Base-by-base conservation (phyloP, 2,888 invertebrate species). In the Ptilodon capucinus region DNA sequence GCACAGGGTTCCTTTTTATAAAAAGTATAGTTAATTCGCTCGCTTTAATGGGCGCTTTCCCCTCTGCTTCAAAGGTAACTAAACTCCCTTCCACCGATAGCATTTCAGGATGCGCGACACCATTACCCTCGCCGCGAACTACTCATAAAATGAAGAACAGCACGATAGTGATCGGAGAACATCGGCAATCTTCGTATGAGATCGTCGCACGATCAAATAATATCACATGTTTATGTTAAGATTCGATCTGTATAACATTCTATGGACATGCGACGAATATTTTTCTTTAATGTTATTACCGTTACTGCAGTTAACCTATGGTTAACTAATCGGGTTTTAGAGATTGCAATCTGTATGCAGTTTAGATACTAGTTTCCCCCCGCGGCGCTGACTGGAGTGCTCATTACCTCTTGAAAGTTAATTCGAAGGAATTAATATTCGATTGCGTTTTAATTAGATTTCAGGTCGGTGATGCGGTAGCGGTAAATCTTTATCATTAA, bases 181-280 rank as follows among this genome's bases (percentile, higher is more conserved):
- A 70, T 75, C 75, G 73, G 64, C 67, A 70, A 79, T 79, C 83
- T 69, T 62, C 74, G 76, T 66, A 54, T 55, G 61, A 65, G 70
- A 81, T 82, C 81, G 71, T 61, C 57, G 48, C 56, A 46, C 67
- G 66, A 75, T 77, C 79, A 71, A 80, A 86, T 86, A 84, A 85
- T 82, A 75, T 79, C 68, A 72, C 63, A 71, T 71, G 78, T 86
- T 86, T 86, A 86, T 75, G 73, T 57, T 35, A 55, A 60, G 85
- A 84, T 84, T 68, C 57, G 74, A 85, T 85, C 84, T 82, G 59
- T 60, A 53, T 63, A 60, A 51, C 60, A 51, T 60, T 54, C 64
- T 62, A 58, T 60, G 64, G 54, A 54, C 60, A 51, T 63, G 63
- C 65, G 63, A 60, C 61, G 64, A 57, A 64, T 68, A 67, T 60